Conservation (phyloP, 2,797 vertebrate genomes). For the Podarcis siculus region DNA sequence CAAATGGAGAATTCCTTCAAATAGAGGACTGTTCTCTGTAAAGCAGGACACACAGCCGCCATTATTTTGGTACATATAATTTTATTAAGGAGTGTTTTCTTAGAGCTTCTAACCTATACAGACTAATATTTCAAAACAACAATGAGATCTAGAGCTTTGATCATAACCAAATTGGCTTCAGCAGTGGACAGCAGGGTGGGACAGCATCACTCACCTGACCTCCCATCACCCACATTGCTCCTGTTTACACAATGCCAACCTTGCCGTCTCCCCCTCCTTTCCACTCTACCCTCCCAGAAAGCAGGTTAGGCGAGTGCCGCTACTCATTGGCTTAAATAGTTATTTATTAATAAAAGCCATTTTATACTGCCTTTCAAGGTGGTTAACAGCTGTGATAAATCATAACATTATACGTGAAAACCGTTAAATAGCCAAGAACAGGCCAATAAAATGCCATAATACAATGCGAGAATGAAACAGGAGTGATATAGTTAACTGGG, state of each 20-base stretch:
- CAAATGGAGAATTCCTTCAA: no score
- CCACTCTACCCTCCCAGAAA: no score
- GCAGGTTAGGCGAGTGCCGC: no score
- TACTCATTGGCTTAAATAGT: background rate
- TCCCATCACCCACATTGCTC: no score
- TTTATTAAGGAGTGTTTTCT: background rate
- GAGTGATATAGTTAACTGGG: background rate
- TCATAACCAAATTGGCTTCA: background rate
- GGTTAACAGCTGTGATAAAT: background rate
- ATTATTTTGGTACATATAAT: background rate
- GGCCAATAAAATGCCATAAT: background rate
- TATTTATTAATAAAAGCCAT: background rate
- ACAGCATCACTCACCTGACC: no score
- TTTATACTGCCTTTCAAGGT: background rate
- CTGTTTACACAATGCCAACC: no score
- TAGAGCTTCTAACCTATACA: background rate
- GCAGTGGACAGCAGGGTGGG: background rate
- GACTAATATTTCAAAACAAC: background rate
- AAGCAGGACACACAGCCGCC: no score
- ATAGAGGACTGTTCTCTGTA: no score
- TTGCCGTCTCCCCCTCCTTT: no score
- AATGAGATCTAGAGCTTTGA: background rate
- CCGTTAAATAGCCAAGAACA: background rate
- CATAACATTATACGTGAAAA: background rate
- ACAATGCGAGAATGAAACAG: background rate